A percentile compares a stretch with the other conserved stretches of the same genome.
These are phyloP conservation scores for Dicerorhinus sumatrensis DNA, from an alignment of 2,113 vertebrate species.

Conservation along the genomic window DNA sequence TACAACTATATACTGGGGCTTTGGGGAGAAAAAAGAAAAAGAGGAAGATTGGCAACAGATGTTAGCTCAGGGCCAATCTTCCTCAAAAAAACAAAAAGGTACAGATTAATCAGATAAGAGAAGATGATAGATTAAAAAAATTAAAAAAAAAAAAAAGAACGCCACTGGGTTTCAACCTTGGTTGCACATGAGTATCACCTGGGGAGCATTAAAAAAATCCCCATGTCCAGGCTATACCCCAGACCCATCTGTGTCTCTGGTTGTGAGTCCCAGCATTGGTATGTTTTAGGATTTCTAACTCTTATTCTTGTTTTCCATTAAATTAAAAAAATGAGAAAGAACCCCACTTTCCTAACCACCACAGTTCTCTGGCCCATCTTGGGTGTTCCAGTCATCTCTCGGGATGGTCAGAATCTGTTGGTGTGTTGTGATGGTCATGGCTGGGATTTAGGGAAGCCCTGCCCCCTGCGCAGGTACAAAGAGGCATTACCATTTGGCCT, in stretches of 20 bases:
- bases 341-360: neutral
- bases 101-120: no score
- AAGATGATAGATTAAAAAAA: no score
- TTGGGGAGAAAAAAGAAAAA: no score
- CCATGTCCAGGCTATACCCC: neutral
- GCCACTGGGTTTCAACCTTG: neutral
- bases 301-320: conserved; percentile 29
- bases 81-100: no score
- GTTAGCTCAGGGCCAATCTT: no score
- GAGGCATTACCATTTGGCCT: neutral
- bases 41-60: no score
- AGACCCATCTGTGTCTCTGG: neutral
- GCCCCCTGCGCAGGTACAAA: neutral
- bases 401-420: neutral
- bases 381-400: neutral
- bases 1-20: no score
- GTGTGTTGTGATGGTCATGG: neutral
- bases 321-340: neutral
- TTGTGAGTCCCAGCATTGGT: neutral
- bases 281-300: conserved; percentile 27
- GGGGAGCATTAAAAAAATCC: neutral
- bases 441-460: neutral
- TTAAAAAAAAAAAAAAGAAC: neutral
- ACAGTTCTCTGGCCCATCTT: neutral
- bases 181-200: neutral